Conservation (phyloP, 2,888 invertebrate genomes). For the Entomobrya proxima region DNA sequence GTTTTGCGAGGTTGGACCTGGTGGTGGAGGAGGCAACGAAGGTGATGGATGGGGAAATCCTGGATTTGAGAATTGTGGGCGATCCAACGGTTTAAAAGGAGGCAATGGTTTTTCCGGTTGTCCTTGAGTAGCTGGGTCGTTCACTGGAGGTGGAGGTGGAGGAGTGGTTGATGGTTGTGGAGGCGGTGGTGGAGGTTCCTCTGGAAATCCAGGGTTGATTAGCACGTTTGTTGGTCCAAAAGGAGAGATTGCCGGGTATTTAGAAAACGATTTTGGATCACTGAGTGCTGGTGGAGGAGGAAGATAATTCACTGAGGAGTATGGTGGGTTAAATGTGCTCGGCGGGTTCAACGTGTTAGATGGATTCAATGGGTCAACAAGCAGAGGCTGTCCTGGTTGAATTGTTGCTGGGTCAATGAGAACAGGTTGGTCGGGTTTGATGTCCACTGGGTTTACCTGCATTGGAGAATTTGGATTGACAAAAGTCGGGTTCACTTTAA, state of each 20-base stretch:
- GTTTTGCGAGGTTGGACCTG: not conserved
- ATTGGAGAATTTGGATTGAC: constrained; percentile 39
- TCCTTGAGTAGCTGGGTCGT: not conserved
- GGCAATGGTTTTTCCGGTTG: not conserved
- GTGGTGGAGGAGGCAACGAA: not conserved
- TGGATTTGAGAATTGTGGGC: constrained; percentile 15
- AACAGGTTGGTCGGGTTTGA: constrained; percentile 34
- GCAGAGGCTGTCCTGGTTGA: not conserved
- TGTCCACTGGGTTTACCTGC: constrained; percentile 30
- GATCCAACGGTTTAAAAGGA: not conserved
- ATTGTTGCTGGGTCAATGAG: constrained; percentile 13
- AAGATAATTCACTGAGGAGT: not conserved
- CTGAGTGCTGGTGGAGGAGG: constrained; percentile 7
- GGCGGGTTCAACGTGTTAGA: constrained; percentile 20
- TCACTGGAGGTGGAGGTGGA: not conserved
- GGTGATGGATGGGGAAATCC: constrained; percentile 8
- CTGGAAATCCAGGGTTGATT: constrained; percentile 53
- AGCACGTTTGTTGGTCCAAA: constrained; percentile 47
- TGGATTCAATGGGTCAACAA: not conserved
- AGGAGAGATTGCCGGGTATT: constrained; percentile 8
- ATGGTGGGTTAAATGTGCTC: too few relatives aligned
- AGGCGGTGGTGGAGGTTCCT: not conserved
- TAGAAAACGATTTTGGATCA: constrained; percentile 49
- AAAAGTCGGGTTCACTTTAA: constrained; percentile 51
- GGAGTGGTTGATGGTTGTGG: constrained; percentile 14